Conservation (phyloP, 2,113 vertebrate species). For the Merops nubicus region DNA sequence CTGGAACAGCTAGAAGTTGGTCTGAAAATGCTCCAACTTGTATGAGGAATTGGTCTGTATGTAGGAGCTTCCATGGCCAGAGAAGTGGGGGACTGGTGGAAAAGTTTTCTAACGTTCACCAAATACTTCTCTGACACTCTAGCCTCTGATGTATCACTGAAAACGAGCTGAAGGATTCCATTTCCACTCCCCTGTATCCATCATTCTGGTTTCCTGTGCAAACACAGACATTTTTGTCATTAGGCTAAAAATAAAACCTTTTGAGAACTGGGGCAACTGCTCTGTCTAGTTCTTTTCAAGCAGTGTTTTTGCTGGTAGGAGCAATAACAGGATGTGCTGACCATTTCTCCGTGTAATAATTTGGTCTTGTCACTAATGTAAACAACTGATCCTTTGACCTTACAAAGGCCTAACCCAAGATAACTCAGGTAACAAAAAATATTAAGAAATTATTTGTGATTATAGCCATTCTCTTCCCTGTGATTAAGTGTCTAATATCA, state of each 20-base stretch:
- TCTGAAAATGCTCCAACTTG: constrained; percentile 4
- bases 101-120: background rate
- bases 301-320: constrained; percentile 44
- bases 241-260: constrained; percentile 73
- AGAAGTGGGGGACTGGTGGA: background rate
- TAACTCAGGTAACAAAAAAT: constrained; percentile 49
- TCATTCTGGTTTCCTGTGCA: constrained; percentile 69
- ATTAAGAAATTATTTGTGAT: constrained; percentile 48
- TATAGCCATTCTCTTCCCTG: background rate
- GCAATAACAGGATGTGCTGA: constrained; percentile 43
- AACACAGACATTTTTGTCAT: constrained; percentile 78
- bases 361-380: background rate
- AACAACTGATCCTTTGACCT: constrained; percentile 51
- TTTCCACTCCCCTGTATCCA: constrained; percentile 45
- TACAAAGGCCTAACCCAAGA: background rate
- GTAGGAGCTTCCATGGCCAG: background rate
- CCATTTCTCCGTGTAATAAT: constrained; percentile 43
- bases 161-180: constrained; percentile 43
- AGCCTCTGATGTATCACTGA: constrained; percentile 4
- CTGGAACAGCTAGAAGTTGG: background rate
- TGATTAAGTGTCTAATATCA: background rate
- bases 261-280: constrained; percentile 54
- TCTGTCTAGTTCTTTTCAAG: constrained; percentile 45
- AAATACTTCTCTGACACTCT: background rate
- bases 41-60: background rate